These are phyloP conservation scores for Thereva unica DNA, from an alignment of 2,888 invertebrate species.

Conservation along the genomic window DNA sequence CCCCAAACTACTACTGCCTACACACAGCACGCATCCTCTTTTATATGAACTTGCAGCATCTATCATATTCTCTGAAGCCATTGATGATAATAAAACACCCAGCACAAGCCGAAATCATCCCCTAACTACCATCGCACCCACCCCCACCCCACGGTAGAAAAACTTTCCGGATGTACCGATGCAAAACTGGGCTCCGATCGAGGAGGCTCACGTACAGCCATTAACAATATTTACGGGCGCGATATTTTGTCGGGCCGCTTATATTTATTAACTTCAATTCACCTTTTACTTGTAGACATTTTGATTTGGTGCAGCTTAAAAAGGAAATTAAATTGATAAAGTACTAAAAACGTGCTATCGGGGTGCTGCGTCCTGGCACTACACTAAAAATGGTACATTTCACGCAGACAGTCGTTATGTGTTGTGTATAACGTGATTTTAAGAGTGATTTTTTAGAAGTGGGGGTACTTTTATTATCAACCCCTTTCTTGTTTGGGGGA, in stretches of 20 bases:
- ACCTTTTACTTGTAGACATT: slow-evolving; percentile 30
- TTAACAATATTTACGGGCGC: slow-evolving; percentile 34
- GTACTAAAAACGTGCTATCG: slow-evolving; percentile 22
- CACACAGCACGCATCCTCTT: slow-evolving; percentile 12
- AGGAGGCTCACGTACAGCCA: slow-evolving; percentile 26
- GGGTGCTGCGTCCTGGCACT: too few relatives aligned
- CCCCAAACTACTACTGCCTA: neutral
- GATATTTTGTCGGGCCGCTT: slow-evolving; percentile 33
- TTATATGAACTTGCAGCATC: slow-evolving; percentile 25
- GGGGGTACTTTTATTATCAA: too few relatives aligned
- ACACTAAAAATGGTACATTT: too few relatives aligned
- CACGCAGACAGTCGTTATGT: too few relatives aligned
- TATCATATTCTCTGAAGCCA: slow-evolving; percentile 11
- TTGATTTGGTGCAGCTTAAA: slow-evolving; percentile 35
- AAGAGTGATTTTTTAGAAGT: too few relatives aligned
- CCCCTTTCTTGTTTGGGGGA: too few relatives aligned
- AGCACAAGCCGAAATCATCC: slow-evolving; percentile 10
- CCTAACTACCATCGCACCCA: too few relatives aligned
- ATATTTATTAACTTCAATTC: slow-evolving; percentile 25
- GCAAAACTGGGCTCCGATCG: neutral
- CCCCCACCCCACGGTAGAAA: too few relatives aligned
- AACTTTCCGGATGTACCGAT: too few relatives aligned
- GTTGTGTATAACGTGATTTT: too few relatives aligned
- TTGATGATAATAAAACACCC: slow-evolving; percentile 31
- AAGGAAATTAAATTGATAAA: slow-evolving; percentile 37